Evolutionary conservation across 2,113 vertebrate genomes (phyloP).

Genomic region (Reinhardtius hippoglossoides): DNA sequence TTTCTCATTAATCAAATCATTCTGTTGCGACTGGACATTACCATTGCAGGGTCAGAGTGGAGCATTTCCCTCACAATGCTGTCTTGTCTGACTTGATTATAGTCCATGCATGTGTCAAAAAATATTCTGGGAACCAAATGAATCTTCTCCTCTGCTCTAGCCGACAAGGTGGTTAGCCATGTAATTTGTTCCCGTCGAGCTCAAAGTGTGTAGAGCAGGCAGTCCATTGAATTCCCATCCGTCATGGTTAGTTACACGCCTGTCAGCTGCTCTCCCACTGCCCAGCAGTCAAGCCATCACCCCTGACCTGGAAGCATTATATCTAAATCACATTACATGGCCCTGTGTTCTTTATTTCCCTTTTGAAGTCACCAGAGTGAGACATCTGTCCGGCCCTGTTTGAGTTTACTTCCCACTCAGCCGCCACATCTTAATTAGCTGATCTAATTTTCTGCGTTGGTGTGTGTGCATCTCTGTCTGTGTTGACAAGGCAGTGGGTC

Average conservation of each 20-base stretch:
- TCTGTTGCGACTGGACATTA: slow-evolving; percentile 26
- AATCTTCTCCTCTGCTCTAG: slow-evolving; percentile 42
- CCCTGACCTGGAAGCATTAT: slow-evolving; percentile 85
- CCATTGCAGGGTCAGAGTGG: slow-evolving; percentile 28
- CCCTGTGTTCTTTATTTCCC: slow-evolving; percentile 75
- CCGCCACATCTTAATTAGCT: slow-evolving; percentile 78
- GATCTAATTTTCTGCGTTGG: slow-evolving; percentile 71
- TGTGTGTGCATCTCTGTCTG: slow-evolving; percentile 23
- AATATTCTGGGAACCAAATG: slow-evolving; percentile 37
- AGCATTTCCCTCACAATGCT: slow-evolving; percentile 37
- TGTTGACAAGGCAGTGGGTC: slow-evolving; percentile 50
- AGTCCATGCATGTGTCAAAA: slow-evolving; percentile 47
- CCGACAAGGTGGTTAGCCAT: slow-evolving; percentile 65
- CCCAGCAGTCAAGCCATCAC: slow-evolving; percentile 79
- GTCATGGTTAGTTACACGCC: slow-evolving; percentile 85
- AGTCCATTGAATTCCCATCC: slow-evolving; percentile 84
- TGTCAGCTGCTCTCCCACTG: slow-evolving; percentile 83
- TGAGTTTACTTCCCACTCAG: slow-evolving; percentile 75
- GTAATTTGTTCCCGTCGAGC: slow-evolving; percentile 68
- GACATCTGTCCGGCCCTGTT: slow-evolving; percentile 82
- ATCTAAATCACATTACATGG: slow-evolving; percentile 85
- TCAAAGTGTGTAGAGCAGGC: slow-evolving; percentile 70
- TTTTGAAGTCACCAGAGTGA: slow-evolving; percentile 80
- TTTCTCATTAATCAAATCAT: slow-evolving; percentile 53
- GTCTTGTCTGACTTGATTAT: slow-evolving; percentile 56